These are phyloP conservation scores for Synanthedon tipuliformis DNA, from an alignment of 2,888 invertebrate species.

Conservation along the genomic window DNA sequence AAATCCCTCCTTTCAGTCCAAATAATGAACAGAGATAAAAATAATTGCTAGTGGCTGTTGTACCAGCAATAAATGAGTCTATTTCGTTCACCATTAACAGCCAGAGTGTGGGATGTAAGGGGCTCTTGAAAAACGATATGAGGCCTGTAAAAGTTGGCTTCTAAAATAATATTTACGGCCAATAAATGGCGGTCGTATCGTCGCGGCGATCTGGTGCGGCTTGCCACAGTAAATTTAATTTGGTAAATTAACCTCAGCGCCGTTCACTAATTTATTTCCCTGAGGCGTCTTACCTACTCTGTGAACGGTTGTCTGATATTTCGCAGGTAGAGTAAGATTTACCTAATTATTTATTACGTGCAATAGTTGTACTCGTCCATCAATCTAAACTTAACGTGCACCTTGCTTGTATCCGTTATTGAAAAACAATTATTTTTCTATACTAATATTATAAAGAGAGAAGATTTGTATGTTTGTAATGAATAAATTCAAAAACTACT, in stretches of 20 bases:
- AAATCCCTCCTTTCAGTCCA: not conserved
- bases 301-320: no score
- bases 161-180: slow-evolving; percentile 49
- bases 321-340: no score
- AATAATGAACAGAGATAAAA: not conserved
- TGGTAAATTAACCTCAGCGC: slow-evolving; percentile 29
- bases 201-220: slow-evolving; percentile 37
- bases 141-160: not conserved
- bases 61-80: slow-evolving; percentile 21
- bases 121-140: slow-evolving; percentile 24
- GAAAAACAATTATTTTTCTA: no score
- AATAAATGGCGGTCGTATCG: slow-evolving; percentile 48
- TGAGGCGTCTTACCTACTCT: not conserved
- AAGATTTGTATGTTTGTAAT: no score
- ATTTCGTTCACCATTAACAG: slow-evolving; percentile 22
- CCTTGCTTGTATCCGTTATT: no score
- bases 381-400: no score
- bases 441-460: no score
- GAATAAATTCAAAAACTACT: no score
- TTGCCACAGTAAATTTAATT: slow-evolving; percentile 46
- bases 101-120: slow-evolving; percentile 18
- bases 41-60: slow-evolving; percentile 9
- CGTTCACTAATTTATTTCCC: slow-evolving; percentile 13
- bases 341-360: no score
- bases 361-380: no score